Evolutionary conservation across 2,797 vertebrate species (phyloP), one percentile per base, ranked within the genome.

Genomic region (Numenius phaeopus): DNA sequence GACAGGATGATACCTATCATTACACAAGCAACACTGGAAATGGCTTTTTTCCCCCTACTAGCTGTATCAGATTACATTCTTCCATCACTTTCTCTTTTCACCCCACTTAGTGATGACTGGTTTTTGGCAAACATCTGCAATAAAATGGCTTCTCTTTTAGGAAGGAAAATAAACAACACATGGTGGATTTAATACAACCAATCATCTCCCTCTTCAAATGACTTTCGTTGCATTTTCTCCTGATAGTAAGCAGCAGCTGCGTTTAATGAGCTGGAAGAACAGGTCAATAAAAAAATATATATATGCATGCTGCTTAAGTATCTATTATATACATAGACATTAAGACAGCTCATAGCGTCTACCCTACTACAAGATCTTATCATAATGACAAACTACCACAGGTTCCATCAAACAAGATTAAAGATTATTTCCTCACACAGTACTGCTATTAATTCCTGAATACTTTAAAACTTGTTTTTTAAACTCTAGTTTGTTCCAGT

Each of bases 91-190:
- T 75, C 32, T 69, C 62, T 64, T 80, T 61, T 78, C 50, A 30
- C 55, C 29, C 50, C 32, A 49, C 24, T 46, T 47, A 87, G 59
- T 11, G 54, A 57, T 89, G 50, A 49, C 73, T 82, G 62, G 0
- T 26, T 93, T 83, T 87, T 96, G 88, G 90, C 59, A 94, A 94
- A 82, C 8, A 24, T 59, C 86, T 95, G 88, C 92, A 93, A 76
- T 76, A 84, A 89, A 95, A 76, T 3, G 6, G 70, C 47, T 92
- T 89, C 80, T 93, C 39, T 73, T 86, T 80, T 57, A 90, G 5
- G 27, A 57, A 93, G 81, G 47, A 92, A 92, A 87, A 92, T 86
- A 96, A 94, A 92, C 92, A 95, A 54, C 90, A 95, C 89, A 92
- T 90, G 89, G 89, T 49, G 29, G 52, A 83, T 95, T 89, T 96